These are phyloP conservation scores for Bolinopsis microptera DNA, from an alignment of 37 sponge, comb jelly and placozoan genomes.

Conservation along the genomic window DNA sequence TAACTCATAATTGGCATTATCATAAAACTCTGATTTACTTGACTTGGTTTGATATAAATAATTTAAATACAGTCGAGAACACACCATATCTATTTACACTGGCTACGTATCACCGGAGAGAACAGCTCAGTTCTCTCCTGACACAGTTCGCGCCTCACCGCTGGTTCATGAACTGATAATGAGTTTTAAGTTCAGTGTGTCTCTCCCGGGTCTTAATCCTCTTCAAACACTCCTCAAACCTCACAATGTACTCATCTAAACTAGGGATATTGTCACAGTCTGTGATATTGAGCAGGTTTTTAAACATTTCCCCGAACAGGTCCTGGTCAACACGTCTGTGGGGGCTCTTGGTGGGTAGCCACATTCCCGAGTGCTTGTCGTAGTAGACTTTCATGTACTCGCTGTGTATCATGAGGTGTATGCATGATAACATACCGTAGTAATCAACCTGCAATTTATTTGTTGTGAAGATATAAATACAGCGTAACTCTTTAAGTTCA, in stretches of 20 bases:
- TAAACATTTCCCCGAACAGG: neutral
- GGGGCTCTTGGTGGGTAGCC: slow-evolving; percentile 40
- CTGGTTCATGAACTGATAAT: slow-evolving; percentile 44
- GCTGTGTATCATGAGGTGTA: slow-evolving; percentile 54
- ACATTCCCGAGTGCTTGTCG: neutral
- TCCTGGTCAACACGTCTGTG: slow-evolving; percentile 21
- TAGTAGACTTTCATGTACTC: slow-evolving; percentile 27
- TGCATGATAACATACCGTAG: slow-evolving; percentile 43
- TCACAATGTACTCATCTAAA: neutral
- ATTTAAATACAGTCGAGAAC: too few species aligned
- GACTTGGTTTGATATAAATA: too few species aligned
- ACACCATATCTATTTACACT: too few species aligned
- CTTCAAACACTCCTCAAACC: neutral
- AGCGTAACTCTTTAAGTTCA: too few species aligned
- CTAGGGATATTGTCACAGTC: slow-evolving; percentile 34
- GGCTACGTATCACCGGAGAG: too few species aligned
- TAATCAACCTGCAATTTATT: slow-evolving; percentile 31
- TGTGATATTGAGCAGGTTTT: slow-evolving; percentile 16
- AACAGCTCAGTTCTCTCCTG: too few species aligned
- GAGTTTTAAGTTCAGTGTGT: neutral
- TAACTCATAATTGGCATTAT: too few species aligned
- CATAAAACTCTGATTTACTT: too few species aligned
- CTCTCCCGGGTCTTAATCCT: neutral
- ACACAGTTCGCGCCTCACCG: too few species aligned
- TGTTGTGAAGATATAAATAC: too few species aligned